These are phyloP conservation scores for Eristalinus aeneus DNA, from an alignment of 2,888 invertebrate genomes.

Conservation along the genomic window DNA sequence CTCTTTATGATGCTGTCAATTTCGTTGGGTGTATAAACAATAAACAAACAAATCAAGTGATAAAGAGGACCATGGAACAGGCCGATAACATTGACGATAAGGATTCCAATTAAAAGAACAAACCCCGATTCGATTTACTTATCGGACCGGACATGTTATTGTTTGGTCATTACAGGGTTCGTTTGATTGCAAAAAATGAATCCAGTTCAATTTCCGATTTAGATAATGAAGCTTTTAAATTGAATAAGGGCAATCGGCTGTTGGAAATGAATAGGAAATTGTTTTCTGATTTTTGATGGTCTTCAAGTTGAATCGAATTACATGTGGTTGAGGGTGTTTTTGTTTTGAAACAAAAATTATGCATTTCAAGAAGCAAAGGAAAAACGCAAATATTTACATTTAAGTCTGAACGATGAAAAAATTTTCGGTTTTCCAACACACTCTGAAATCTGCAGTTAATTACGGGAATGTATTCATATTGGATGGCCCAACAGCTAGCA, in stretches of 20 bases:
- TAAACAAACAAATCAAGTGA: neutral
- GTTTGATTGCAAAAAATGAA: neutral
- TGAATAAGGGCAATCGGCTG: neutral
- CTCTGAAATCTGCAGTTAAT: too few species aligned
- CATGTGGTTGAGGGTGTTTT: neutral
- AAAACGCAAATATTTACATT: too few species aligned
- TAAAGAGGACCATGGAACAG: neutral
- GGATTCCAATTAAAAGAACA: neutral
- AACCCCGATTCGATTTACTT: neutral
- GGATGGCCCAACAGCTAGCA: too few species aligned
- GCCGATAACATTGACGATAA: neutral
- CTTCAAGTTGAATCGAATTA: neutral
- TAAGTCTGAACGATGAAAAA: too few species aligned
- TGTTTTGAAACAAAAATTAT: neutral
- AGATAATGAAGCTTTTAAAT: neutral
- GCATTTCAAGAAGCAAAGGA: too few species aligned
- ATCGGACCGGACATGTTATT: neutral
- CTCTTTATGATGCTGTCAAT: neutral
- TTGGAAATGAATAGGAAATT: neutral
- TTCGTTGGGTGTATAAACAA: neutral
- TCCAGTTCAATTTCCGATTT: neutral
- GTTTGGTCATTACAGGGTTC: neutral
- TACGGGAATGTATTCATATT: too few species aligned
- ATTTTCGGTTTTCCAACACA: too few species aligned
- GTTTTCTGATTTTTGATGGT: neutral